These are phyloP conservation scores for Anastrepha ludens DNA, from an alignment of 1,140 invertebrate species.

Conservation along the genomic window DNA sequence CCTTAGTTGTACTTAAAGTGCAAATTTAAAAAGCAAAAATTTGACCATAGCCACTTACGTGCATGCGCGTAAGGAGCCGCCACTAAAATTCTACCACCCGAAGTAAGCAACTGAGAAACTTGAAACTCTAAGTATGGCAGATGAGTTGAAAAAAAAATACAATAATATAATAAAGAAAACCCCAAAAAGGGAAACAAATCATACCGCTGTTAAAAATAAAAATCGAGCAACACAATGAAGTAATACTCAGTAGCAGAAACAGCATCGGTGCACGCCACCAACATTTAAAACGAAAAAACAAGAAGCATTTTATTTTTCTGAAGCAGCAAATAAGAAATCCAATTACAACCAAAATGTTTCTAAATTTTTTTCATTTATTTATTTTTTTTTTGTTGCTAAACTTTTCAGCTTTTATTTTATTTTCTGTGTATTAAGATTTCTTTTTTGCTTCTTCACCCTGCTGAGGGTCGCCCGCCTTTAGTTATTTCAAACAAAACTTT, in stretches of 20 bases:
- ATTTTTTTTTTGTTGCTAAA: background rate
- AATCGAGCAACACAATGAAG: background rate
- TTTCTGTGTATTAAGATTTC: too few species aligned
- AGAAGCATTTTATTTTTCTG: too few species aligned
- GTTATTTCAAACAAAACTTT: constrained; percentile 11
- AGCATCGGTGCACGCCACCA: too few species aligned
- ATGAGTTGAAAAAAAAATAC: background rate
- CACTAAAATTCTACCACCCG: background rate
- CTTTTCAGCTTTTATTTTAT: background rate
- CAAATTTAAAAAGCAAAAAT: too few species aligned
- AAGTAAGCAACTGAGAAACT: background rate
- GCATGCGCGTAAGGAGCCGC: background rate
- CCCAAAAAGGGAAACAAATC: background rate
- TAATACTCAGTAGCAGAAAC: too few species aligned
- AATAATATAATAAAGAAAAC: too few species aligned
- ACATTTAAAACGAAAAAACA: too few species aligned
- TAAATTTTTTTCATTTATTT: background rate
- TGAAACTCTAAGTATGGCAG: background rate
- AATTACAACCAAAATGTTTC: constrained; percentile 38
- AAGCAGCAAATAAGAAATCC: constrained; percentile 26
- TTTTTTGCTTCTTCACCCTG: too few species aligned
- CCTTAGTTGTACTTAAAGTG: too few species aligned
- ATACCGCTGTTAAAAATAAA: background rate
- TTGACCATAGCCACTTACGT: background rate
- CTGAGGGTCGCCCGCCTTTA: background rate